A percentile compares a stretch with the other conserved stretches of the same genome.
Conservation (phyloP, 2,888 invertebrate species). For the Cosmia pyralina region DNA sequence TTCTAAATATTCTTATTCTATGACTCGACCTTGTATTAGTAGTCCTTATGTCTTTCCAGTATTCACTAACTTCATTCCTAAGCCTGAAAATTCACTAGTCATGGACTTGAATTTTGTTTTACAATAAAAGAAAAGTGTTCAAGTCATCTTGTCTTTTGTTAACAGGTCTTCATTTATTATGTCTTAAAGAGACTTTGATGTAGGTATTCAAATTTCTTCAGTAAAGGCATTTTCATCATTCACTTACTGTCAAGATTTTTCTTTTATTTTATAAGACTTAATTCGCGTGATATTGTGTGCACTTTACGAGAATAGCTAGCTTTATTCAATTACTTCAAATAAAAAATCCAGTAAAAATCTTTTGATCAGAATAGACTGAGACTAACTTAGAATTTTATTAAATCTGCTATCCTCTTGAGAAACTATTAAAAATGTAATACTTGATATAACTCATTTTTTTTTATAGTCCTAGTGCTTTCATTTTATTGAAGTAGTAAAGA, state of each 20-base stretch:
- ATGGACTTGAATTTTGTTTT: slow-evolving; percentile 28
- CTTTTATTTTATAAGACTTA: not conserved
- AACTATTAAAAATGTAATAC: slow-evolving; percentile 3
- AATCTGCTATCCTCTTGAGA: slow-evolving; percentile 4
- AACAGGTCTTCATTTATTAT: not conserved
- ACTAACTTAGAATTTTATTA: slow-evolving; percentile 13
- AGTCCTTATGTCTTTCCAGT: slow-evolving; percentile 36
- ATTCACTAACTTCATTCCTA: slow-evolving; percentile 24
- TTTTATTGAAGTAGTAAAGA: slow-evolving; percentile 7
- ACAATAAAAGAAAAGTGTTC: slow-evolving; percentile 1
- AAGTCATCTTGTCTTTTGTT: slow-evolving; percentile 26
- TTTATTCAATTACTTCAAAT: not conserved
- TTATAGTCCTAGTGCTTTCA: too few relatives aligned
- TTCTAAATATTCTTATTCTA: slow-evolving; percentile 15
- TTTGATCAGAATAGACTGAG: not conserved
- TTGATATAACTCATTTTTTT: not conserved
- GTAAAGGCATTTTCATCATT: slow-evolving; percentile 2
- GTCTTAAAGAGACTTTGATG: not conserved
- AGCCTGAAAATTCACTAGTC: slow-evolving; percentile 22
- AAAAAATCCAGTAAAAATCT: not conserved
- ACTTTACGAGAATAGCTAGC: not conserved
- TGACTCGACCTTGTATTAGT: slow-evolving; percentile 47
- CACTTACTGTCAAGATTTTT: not conserved
- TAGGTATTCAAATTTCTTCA: too few relatives aligned
- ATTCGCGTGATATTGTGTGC: not conserved